Percentiles rank a stretch among this genome's conserved stretches.
phyloP scores from a whole-genome alignment of 2,113 vertebrate genomes.

The Ophthalmolycus amberensis region DNA sequence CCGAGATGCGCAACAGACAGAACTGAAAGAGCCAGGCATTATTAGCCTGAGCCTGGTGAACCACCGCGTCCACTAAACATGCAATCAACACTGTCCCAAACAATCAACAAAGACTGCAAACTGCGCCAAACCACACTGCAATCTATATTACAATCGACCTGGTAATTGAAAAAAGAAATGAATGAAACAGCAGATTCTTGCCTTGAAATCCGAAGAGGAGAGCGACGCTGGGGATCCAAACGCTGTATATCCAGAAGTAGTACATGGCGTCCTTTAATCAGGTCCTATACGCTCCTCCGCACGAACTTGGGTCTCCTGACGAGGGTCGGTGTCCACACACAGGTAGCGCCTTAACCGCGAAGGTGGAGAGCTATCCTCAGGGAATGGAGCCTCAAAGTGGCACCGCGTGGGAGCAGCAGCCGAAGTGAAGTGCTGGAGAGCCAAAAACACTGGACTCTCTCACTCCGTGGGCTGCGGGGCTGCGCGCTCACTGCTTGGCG shows the following conservation, averaged over 20 bases:
- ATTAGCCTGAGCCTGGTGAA: background rate
- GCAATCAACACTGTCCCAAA: slow-evolving; percentile 19
- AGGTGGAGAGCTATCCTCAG: slow-evolving; percentile 24
- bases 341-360: slow-evolving; percentile 22
- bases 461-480: background rate
- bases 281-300: slow-evolving; percentile 30
- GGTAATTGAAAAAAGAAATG: background rate
- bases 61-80: background rate
- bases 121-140: background rate
- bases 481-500: slow-evolving; percentile 6
- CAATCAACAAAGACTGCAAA: slow-evolving; percentile 18
- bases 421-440: slow-evolving; percentile 25
- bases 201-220: slow-evolving; percentile 72
- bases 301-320: slow-evolving; percentile 37
- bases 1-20: slow-evolving; percentile 13
- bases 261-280: slow-evolving; percentile 58
- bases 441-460: slow-evolving; percentile 13
- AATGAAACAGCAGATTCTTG: slow-evolving; percentile 20
- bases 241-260: slow-evolving; percentile 70
- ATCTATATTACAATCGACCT: background rate
- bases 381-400: slow-evolving; percentile 32
- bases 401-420: slow-evolving; percentile 26
- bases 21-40: slow-evolving; percentile 2
- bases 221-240: slow-evolving; percentile 65
- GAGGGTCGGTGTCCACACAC: slow-evolving; percentile 19